Conservation (phyloP, 2,888 invertebrate species). For the Caenorhabditis panamensis region DNA sequence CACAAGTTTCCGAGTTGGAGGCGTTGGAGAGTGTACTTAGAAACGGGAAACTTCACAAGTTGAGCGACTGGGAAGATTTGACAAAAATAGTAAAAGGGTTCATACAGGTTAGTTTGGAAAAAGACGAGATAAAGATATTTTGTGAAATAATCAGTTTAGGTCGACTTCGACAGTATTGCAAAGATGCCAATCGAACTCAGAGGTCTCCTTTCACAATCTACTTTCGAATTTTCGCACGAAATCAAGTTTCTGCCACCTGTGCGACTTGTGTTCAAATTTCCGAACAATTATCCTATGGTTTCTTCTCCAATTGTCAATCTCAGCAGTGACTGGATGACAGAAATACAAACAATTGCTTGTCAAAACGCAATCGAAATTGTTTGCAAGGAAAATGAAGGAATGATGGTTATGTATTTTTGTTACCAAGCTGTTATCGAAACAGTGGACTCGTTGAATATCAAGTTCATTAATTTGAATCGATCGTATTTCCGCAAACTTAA, state of each 20-base stretch:
- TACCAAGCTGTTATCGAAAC: constrained; percentile 24
- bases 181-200: background rate
- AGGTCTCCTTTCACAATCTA: background rate
- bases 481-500: background rate
- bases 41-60: background rate
- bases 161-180: background rate
- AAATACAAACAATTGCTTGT: background rate
- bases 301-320: background rate
- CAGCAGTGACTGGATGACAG: constrained; percentile 8
- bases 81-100: background rate
- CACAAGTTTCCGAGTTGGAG: constrained; percentile 4
- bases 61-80: constrained; percentile 1
- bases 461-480: background rate
- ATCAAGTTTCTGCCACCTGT: constrained; percentile 12
- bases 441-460: background rate
- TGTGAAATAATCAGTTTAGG: background rate
- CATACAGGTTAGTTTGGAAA: background rate
- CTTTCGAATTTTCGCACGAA: background rate
- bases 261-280: background rate
- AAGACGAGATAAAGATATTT: too few species aligned
- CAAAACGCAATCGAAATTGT: background rate
- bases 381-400: constrained; percentile 16
- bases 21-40: constrained; percentile 13
- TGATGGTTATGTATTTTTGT: constrained; percentile 40
- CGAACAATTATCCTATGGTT: background rate